Evolutionary conservation across 2,113 vertebrate genomes (phyloP).

Genomic region (Gymnocephalus cernua): DNA sequence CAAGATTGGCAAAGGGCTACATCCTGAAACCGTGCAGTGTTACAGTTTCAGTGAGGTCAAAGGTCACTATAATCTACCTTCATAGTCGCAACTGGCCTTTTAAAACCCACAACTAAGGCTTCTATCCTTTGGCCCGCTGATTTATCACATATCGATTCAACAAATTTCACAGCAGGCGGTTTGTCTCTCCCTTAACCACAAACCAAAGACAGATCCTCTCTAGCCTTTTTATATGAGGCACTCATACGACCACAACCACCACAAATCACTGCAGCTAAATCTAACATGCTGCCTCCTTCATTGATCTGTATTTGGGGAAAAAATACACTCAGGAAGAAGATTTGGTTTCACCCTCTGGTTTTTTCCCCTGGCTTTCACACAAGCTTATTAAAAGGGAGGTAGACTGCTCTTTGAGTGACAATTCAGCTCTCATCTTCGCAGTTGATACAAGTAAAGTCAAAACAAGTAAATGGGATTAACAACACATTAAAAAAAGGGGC

Average conservation of each 20-base stretch:
- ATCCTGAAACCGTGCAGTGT: background rate
- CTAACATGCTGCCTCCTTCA: constrained; percentile 37
- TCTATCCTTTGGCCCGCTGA: constrained; percentile 30
- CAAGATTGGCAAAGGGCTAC: background rate
- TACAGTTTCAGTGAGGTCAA: constrained; percentile 24
- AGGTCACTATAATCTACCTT: constrained; percentile 40
- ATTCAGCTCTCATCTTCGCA: background rate
- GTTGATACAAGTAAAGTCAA: background rate
- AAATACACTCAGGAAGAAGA: background rate
- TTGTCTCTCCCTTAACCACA: constrained; percentile 47
- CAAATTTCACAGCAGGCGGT: constrained; percentile 22
- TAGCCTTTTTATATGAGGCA: constrained; percentile 19
- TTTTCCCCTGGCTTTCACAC: constrained; percentile 9
- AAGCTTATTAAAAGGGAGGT: background rate
- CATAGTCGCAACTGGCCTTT: constrained; percentile 11
- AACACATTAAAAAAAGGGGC: background rate
- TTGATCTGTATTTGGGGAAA: background rate
- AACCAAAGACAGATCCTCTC: constrained; percentile 57
- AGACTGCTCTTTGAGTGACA: background rate
- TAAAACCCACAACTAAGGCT: constrained; percentile 19
- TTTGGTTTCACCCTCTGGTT: constrained; percentile 9
- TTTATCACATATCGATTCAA: constrained; percentile 58
- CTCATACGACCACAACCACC: constrained; percentile 35
- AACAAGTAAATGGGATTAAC: background rate
- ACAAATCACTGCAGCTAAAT: constrained; percentile 53